A percentile compares a stretch with the other conserved stretches of the same genome.
These are phyloP conservation scores for Chionis minor DNA, from an alignment of 2,113 vertebrate genomes.

Conservation along the genomic window DNA sequence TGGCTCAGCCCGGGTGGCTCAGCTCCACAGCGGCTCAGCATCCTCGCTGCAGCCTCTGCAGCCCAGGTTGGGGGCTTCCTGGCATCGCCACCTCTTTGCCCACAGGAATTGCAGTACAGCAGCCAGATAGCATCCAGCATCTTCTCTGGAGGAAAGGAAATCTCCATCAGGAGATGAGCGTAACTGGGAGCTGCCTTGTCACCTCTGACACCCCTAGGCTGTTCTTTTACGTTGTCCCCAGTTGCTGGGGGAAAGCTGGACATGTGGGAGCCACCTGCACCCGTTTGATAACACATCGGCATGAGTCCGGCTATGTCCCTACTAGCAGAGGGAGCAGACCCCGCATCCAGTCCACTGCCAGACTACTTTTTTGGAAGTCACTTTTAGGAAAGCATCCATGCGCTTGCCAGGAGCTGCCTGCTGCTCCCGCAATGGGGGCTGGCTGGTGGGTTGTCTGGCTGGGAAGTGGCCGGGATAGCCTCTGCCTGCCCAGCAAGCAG, in stretches of 20 bases:
- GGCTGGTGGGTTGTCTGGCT: background rate
- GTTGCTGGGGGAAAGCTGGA: background rate
- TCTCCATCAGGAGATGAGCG: background rate
- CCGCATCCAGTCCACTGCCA: background rate
- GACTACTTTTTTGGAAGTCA: background rate
- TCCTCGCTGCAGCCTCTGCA: background rate
- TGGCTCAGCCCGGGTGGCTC: background rate
- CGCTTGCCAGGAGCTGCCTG: background rate
- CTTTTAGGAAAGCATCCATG: background rate
- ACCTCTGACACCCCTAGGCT: background rate
- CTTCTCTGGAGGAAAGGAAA: background rate
- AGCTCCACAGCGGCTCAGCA: background rate
- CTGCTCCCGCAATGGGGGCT: background rate
- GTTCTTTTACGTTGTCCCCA: background rate
- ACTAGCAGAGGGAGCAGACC: background rate
- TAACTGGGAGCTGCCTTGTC: background rate
- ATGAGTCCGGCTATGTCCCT: background rate
- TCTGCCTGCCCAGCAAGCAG: background rate
- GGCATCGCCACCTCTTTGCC: background rate
- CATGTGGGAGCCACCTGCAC: background rate
- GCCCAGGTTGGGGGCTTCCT: background rate
- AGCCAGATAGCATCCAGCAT: background rate
- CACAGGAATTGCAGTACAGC: background rate
- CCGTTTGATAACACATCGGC: background rate
- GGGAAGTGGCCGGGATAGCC: background rate